Percentiles rank a stretch among this genome's conserved stretches.
Evolutionary conservation across 2,113 vertebrate species (phyloP).

Genomic region (Callocephalon fimbriatum): DNA sequence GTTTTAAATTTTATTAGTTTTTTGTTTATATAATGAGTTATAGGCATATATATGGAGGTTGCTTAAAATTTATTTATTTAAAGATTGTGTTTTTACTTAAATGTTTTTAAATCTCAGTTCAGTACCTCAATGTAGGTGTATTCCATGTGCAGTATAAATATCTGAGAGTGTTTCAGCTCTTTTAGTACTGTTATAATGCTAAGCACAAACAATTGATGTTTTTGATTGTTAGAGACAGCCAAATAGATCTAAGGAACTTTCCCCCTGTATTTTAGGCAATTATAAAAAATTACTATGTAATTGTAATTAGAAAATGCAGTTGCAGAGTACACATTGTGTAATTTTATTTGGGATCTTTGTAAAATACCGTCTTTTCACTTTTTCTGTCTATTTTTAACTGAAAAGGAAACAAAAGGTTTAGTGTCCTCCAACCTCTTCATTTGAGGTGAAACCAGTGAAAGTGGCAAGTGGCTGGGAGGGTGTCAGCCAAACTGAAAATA

Average conservation of each 20-base stretch:
- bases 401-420: neutral
- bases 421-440: neutral
- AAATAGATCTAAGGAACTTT: neutral
- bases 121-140: neutral
- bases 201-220: neutral
- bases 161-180: neutral
- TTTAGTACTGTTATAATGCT: neutral
- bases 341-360: neutral
- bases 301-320: neutral
- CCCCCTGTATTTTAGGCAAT: neutral
- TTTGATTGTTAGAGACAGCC: neutral
- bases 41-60: fast-evolving
- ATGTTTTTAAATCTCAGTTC: neutral
- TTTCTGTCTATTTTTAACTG: neutral
- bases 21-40: neutral
- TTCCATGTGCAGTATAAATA: neutral
- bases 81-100: neutral
- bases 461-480: neutral
- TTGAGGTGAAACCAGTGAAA: neutral
- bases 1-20: neutral
- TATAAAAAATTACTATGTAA: neutral
- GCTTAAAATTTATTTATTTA: neutral
- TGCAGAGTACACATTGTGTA: neutral
- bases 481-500: neutral
- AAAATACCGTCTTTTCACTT: neutral